Conservation (phyloP, 2,797 vertebrate genomes). For the Eulemur albifrons region DNA sequence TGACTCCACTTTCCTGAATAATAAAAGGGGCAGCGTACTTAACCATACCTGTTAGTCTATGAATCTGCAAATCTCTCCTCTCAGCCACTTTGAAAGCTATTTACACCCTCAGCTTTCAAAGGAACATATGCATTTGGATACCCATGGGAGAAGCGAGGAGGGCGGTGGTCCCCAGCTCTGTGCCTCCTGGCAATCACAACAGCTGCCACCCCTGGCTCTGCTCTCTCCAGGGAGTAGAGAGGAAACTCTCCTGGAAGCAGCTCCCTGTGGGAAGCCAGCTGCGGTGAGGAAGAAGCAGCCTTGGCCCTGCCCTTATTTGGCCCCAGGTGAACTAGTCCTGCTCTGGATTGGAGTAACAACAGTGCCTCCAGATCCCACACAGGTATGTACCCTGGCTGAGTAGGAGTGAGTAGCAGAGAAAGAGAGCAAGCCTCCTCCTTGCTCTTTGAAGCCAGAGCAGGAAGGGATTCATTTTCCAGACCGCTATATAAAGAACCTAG, state of each 20-base stretch:
- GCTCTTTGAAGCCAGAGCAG: background rate
- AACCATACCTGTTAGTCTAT: background rate
- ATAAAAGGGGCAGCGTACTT: background rate
- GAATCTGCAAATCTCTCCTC: background rate
- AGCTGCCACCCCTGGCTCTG: background rate
- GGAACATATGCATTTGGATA: background rate
- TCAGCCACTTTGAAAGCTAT: constrained; percentile 8
- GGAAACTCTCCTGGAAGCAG: background rate
- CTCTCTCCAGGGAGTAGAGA: background rate
- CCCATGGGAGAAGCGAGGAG: background rate
- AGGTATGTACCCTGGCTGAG: background rate
- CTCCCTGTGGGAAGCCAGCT: background rate
- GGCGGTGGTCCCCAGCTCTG: background rate
- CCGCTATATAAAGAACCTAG: background rate
- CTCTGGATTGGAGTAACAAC: background rate
- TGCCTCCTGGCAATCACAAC: background rate
- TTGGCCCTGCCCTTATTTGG: background rate
- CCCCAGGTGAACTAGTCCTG: background rate
- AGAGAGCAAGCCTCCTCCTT: background rate
- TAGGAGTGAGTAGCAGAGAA: background rate
- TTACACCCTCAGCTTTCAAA: background rate
- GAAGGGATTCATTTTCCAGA: background rate
- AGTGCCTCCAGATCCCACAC: background rate
- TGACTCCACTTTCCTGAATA: background rate
- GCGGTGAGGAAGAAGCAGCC: background rate